These are phyloP conservation scores for Hypotaenidia okinawae DNA, from an alignment of 2,797 vertebrate species.

Conservation along the genomic window DNA sequence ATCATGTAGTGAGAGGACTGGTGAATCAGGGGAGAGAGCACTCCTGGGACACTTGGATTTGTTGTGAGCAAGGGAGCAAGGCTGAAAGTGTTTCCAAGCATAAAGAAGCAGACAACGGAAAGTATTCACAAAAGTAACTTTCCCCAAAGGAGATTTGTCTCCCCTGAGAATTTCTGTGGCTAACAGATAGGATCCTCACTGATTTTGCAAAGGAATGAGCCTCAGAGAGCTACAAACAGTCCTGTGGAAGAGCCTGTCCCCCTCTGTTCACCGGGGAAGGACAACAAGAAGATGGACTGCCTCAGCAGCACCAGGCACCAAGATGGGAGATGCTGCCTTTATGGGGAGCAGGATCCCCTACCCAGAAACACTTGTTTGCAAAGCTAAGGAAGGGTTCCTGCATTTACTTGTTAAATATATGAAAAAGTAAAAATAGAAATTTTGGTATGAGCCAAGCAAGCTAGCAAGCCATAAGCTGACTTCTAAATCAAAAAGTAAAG, in stretches of 20 bases:
- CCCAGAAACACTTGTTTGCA: not conserved
- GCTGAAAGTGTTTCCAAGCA: constrained; percentile 1
- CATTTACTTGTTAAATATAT: not conserved
- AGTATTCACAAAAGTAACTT: constrained; percentile 11
- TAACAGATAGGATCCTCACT: not conserved
- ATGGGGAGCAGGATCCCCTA: not conserved
- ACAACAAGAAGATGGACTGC: not conserved
- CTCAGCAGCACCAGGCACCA: not conserved
- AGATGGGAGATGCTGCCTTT: not conserved
- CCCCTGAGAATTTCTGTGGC: not conserved
- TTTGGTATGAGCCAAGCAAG: not conserved
- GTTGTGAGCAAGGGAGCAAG: not conserved
- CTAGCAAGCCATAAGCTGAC: constrained; percentile 1
- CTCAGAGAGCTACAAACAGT: not conserved
- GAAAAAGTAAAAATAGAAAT: not conserved
- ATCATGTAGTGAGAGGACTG: not conserved
- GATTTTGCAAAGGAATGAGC: not conserved
- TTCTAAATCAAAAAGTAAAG: constrained; percentile 31
- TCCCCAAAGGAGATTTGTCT: not conserved
- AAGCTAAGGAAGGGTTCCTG: not conserved
- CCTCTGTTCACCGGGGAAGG: not conserved
- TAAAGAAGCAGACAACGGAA: not conserved
- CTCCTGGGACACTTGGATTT: not conserved
- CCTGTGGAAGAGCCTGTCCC: not conserved
- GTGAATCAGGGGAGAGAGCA: not conserved